phyloP scores from a whole-genome alignment of 1,140 invertebrate genomes.

The Aricia agestis region DNA sequence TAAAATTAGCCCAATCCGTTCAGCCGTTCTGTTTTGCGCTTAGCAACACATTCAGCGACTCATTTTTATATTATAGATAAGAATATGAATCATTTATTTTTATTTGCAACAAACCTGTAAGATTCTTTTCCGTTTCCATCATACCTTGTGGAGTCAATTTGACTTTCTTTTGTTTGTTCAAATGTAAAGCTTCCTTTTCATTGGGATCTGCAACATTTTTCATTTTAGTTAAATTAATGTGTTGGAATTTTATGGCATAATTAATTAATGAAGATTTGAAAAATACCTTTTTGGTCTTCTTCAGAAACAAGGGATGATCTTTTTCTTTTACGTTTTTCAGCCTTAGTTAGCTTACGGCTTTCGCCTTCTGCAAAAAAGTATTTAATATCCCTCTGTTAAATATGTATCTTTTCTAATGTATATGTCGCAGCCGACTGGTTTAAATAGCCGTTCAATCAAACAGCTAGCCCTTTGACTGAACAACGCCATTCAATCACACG shows the following conservation, averaged over 20 bases:
- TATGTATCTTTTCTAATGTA: background rate
- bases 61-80: too few relatives aligned
- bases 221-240: background rate
- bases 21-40: too few relatives aligned
- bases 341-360: slow-evolving; percentile 18
- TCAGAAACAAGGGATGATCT: slow-evolving; percentile 15
- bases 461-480: too few relatives aligned
- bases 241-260: background rate
- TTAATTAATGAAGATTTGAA: background rate
- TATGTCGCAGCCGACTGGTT: too few relatives aligned
- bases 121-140: background rate
- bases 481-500: too few relatives aligned
- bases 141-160: slow-evolving; percentile 35
- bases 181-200: slow-evolving; percentile 30
- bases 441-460: too few relatives aligned
- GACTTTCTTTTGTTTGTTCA: slow-evolving; percentile 40
- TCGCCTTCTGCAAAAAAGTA: background rate
- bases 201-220: slow-evolving; percentile 23
- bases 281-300: slow-evolving; percentile 20
- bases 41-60: too few relatives aligned
- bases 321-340: slow-evolving; percentile 30
- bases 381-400: background rate
- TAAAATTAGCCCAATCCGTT: too few relatives aligned
- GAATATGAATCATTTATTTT: too few relatives aligned
- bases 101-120: too few relatives aligned